Evolutionary conservation across 2,113 vertebrate species (phyloP), one percentile per base, ranked within the genome.

Genomic region (Periophthalmodon schlosseri): DNA sequence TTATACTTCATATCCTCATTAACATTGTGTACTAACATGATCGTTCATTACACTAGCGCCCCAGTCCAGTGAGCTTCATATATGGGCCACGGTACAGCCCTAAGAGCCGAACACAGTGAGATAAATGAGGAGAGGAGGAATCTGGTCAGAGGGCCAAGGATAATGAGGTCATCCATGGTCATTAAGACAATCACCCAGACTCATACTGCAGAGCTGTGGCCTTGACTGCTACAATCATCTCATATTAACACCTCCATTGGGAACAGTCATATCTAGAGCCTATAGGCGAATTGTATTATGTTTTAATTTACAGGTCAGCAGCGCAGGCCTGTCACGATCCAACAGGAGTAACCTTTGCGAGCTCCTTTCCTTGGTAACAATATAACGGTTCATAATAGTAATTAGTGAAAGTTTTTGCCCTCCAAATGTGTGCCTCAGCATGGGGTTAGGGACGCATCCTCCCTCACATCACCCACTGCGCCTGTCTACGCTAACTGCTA

Each of bases 181-280:
- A 96, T 96, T 91, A 94, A 94, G 90, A 95, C 95, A 52, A 95
- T 96, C 89, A 79, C 89, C 82, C 81, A 94, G 82, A 94, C 95
- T 50, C 93, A 96, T 81, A 88, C 52, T 56, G 52, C 85, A 60
- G 89, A 95, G 96, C 96, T 91, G 60, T 73, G 69, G 74, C 81
- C 81, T 87, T 84, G 74, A 79, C 71, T 69, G 24, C 58, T 81
- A 65, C 83, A 81, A 86, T 77, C 70, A 80, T 84, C 60, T 82
- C 58, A 86, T 74, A 82, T 86, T 82, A 84, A 86, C 78, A 46
- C 73, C 75, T 76, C 68, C 79, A 71, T 67, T 78, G 74, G 77
- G 74, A 75, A 70, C 68, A 74, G 68, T 58, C 79, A 64, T 72
- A 20, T 5, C 69, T 66, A 68, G 64, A 83, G 74, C 67, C 65